Conservation (phyloP, 2,888 invertebrate genomes). For the Galerucella pusilla region DNA sequence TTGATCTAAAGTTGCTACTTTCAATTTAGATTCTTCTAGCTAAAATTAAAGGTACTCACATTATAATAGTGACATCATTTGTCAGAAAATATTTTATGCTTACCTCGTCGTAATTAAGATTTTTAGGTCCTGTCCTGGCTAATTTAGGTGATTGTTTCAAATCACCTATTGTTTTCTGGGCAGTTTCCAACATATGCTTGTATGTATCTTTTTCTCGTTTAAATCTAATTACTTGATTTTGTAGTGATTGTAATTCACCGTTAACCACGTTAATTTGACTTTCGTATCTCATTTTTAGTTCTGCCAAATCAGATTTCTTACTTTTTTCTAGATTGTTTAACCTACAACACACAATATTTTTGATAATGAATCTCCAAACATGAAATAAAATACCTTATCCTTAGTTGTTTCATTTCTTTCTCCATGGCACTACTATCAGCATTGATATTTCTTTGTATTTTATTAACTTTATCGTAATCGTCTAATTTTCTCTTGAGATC, state of each 20-base stretch:
- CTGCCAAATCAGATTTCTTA: constrained; percentile 81
- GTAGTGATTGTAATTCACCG: constrained; percentile 85
- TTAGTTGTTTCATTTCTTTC: constrained; percentile 78
- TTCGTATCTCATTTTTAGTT: constrained; percentile 86
- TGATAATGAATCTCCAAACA: too few species aligned
- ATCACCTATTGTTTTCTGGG: constrained; percentile 85
- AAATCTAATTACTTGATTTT: constrained; percentile 82
- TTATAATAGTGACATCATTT: background rate
- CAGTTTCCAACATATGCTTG: constrained; percentile 89
- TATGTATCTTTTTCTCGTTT: constrained; percentile 90
- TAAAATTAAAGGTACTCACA: constrained; percentile 47
- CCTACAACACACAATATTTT: constrained; percentile 42
- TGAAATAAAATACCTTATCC: constrained; percentile 67
- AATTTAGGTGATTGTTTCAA: constrained; percentile 72
- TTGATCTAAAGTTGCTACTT: constrained; percentile 81
- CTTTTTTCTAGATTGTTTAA: constrained; percentile 74
- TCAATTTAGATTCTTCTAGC: constrained; percentile 77
- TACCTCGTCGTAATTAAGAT: constrained; percentile 81
- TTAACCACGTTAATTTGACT: constrained; percentile 83
- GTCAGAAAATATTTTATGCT: constrained; percentile 35
- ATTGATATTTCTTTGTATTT: constrained; percentile 82
- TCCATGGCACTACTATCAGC: constrained; percentile 82
- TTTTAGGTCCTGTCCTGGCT: constrained; percentile 69
- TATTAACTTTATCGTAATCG: constrained; percentile 86
- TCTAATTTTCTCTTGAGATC: constrained; percentile 83